Percentiles rank a stretch among this genome's conserved stretches.
Evolutionary conservation across 2,888 invertebrate species (phyloP).

Genomic region (Latrodectus hesperus): DNA sequence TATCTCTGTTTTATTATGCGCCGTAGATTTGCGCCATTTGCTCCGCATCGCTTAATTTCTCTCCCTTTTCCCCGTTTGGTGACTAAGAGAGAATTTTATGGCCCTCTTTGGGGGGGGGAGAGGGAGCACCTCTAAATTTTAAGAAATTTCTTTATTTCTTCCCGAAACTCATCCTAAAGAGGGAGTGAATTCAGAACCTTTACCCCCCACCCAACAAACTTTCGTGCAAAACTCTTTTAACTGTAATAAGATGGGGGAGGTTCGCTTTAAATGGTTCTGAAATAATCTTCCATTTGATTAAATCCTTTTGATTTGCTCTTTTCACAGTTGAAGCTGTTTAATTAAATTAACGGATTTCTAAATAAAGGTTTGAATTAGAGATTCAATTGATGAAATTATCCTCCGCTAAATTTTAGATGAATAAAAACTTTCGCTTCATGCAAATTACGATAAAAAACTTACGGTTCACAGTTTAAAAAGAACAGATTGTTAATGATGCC

Average conservation of each 20-base stretch:
- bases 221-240: background rate
- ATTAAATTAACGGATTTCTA: background rate
- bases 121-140: background rate
- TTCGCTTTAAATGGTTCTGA: background rate
- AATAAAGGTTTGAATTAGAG: background rate
- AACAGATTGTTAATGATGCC: no score
- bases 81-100: conserved; percentile 32
- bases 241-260: background rate
- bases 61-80: conserved; percentile 10
- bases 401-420: no score
- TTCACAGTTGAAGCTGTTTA: background rate
- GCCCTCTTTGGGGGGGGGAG: background rate
- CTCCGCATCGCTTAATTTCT: conserved; percentile 50
- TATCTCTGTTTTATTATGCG: conserved; percentile 66
- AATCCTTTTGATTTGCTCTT: background rate
- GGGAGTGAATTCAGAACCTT: background rate
- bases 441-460: no score
- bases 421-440: no score
- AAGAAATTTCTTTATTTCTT: background rate
- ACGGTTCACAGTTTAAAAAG: no score
- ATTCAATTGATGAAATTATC: background rate
- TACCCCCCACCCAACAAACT: no score
- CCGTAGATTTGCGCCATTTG: conserved; percentile 65
- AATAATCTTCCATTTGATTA: conserved; percentile 5
- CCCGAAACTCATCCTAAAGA: background rate